These are phyloP conservation scores for Tuberolachnus salignus DNA, from an alignment of 2,888 invertebrate genomes.

Conservation along the genomic window DNA sequence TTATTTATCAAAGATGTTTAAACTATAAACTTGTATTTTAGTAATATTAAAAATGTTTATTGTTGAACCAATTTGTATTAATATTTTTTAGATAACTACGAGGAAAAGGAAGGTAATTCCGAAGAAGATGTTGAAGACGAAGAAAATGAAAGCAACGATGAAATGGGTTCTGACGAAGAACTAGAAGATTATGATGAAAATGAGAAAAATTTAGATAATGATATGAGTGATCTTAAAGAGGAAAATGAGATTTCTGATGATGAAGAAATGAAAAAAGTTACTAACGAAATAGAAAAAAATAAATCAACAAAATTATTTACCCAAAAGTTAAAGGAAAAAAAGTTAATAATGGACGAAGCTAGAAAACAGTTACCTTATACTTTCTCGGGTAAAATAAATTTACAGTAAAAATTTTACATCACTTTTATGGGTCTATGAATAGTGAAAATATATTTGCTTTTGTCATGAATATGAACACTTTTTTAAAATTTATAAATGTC, in stretches of 20 bases:
- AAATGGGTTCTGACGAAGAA: slow-evolving; percentile 58
- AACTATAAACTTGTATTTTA: too few species aligned
- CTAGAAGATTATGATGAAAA: slow-evolving; percentile 61
- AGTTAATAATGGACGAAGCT: slow-evolving; percentile 67
- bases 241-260: slow-evolving; percentile 57
- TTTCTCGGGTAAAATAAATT: slow-evolving; percentile 62
- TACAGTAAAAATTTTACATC: too few species aligned
- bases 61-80: too few species aligned
- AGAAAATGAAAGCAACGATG: slow-evolving; percentile 61
- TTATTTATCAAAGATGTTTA: too few species aligned
- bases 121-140: slow-evolving; percentile 59
- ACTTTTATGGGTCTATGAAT: too few species aligned
- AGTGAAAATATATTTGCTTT: too few species aligned
- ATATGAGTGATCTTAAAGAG: slow-evolving; percentile 60
- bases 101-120: slow-evolving; percentile 1
- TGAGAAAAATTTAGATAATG: slow-evolving; percentile 62
- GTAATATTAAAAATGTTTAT: too few species aligned
- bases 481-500: too few species aligned
- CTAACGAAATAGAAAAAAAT: slow-evolving; percentile 58
- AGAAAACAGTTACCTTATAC: slow-evolving; percentile 67
- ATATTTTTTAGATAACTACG: neutral
- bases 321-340: slow-evolving; percentile 62
- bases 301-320: slow-evolving; percentile 43
- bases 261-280: slow-evolving; percentile 59
- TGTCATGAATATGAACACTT: too few species aligned